Conservation (phyloP, 1,140 invertebrate genomes). For the Atta colombica region DNA sequence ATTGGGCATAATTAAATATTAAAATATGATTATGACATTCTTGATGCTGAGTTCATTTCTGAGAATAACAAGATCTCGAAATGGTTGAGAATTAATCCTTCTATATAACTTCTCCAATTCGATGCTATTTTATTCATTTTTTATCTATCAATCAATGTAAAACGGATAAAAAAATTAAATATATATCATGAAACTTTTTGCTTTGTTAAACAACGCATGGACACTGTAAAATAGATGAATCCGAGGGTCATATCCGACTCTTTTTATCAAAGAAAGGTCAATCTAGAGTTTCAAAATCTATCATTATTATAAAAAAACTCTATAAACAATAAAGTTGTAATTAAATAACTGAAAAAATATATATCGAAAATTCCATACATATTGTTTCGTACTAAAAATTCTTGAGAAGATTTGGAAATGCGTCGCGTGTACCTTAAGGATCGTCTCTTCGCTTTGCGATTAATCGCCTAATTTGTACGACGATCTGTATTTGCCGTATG, state of each 20-base stretch:
- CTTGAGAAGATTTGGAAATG: neutral
- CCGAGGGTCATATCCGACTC: too few relatives aligned
- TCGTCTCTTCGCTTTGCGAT: neutral
- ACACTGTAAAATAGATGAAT: too few relatives aligned
- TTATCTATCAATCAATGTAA: too few relatives aligned
- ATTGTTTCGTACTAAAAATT: neutral
- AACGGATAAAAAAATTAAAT: too few relatives aligned
- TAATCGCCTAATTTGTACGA: conserved; percentile 58
- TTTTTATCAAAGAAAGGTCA: too few relatives aligned
- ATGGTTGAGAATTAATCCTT: neutral
- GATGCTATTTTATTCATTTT: too few relatives aligned
- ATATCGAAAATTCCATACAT: neutral
- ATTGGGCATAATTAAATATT: neutral
- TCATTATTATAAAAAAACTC: neutral
- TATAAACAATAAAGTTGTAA: neutral
- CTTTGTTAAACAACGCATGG: too few relatives aligned
- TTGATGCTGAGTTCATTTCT: too few relatives aligned
- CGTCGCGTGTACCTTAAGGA: neutral
- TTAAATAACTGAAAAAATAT: neutral
- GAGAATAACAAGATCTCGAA: neutral
- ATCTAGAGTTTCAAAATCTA: neutral
- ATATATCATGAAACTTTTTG: too few relatives aligned
- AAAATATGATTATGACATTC: neutral
- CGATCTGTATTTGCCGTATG: conserved; percentile 43
- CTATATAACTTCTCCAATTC: too few relatives aligned